These are phyloP conservation scores for Verasper variegatus DNA, from an alignment of 2,113 vertebrate genomes.

Conservation along the genomic window DNA sequence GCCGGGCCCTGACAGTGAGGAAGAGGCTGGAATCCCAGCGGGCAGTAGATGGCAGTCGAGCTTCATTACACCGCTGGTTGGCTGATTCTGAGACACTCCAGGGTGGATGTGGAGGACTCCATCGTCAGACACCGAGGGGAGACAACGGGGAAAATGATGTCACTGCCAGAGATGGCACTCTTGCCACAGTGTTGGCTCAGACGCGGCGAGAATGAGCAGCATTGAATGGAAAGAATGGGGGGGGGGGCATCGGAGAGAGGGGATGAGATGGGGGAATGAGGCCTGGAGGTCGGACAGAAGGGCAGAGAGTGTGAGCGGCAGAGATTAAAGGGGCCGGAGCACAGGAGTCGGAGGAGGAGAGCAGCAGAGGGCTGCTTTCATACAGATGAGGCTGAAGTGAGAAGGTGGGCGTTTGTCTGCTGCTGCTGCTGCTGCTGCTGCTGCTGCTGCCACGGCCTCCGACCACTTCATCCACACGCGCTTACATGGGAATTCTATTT, in stretches of 20 bases:
- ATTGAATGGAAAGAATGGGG: slow-evolving; percentile 12
- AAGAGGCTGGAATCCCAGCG: slow-evolving; percentile 28
- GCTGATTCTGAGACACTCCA: slow-evolving; percentile 51
- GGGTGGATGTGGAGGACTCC: slow-evolving; percentile 48
- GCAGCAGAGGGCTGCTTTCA: slow-evolving; percentile 47
- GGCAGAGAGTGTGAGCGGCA: slow-evolving; percentile 67
- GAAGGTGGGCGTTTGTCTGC: slow-evolving; percentile 18
- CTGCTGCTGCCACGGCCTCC: slow-evolving; percentile 33
- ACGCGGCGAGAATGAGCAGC: not conserved
- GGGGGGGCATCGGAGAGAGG: too few species aligned
- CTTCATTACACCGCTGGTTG: slow-evolving; percentile 46
- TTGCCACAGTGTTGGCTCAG: slow-evolving; percentile 38
- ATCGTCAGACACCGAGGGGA: slow-evolving; percentile 30
- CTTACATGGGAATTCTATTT: slow-evolving; percentile 45
- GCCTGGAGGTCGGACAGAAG: slow-evolving; percentile 73
- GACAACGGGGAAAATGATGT: slow-evolving; percentile 25
- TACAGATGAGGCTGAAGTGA: slow-evolving; percentile 45
- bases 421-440: too few species aligned
- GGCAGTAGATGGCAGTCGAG: slow-evolving; percentile 75
- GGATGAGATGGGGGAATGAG: slow-evolving; percentile 55
- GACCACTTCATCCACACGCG: slow-evolving; percentile 43
- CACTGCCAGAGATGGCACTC: slow-evolving; percentile 74
- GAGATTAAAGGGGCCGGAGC: slow-evolving; percentile 68
- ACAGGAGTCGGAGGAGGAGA: slow-evolving; percentile 49
- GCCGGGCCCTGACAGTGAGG: not conserved